Base-by-base conservation (phyloP, 2,888 invertebrate genomes). In the Hypena proboscidalis region DNA sequence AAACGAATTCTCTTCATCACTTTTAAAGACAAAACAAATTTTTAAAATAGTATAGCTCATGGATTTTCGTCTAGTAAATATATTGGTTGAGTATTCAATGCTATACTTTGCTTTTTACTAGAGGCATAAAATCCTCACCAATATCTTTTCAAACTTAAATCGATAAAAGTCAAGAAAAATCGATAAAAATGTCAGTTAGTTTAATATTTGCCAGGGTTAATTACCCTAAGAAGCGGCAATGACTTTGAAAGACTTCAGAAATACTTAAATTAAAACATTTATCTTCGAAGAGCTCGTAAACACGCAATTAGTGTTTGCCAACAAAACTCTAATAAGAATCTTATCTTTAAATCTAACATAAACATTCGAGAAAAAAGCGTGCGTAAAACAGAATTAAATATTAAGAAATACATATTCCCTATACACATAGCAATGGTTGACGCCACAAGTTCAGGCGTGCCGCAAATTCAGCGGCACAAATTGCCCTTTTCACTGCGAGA, bases 401-500 rank as follows among this genome's bases (percentile, higher is more conserved):
- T n/a, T n/a, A n/a, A n/a, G n/a, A n/a, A n/a, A 71, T 63, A 52
- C 58, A 50, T 59, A 70, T 66, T 60, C 67, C 51, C 58, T 45
- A 64, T 64, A 57, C 57, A 67, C 53, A 65, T 54, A 57, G 49
- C 39, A 41, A 50, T 39, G 54, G 39, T 53, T 61, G 56, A 66
- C 77, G 83, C 82, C 77, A 69, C 86, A 82, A 87, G 85, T 83
- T 82, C 84, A 80, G 85, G 81, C 87, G 79, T 81, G 82, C 90
- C 88, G 84, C 90, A 90, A 88, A 89, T 90, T 90, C 89, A 88
- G 82, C 89, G 83, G 85, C 87, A 89, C 90, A 90, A 90, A 90
- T 90, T 90, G 90, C 88, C 90, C 90, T 89, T 90, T 90, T 90
- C 90, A 89, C 90, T 85, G 88, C 81, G 90, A 90, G 91, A 90